Percentiles rank a stretch among this genome's conserved stretches.
Conservation (phyloP, 2,888 invertebrate species). For the Myopa testacea region DNA sequence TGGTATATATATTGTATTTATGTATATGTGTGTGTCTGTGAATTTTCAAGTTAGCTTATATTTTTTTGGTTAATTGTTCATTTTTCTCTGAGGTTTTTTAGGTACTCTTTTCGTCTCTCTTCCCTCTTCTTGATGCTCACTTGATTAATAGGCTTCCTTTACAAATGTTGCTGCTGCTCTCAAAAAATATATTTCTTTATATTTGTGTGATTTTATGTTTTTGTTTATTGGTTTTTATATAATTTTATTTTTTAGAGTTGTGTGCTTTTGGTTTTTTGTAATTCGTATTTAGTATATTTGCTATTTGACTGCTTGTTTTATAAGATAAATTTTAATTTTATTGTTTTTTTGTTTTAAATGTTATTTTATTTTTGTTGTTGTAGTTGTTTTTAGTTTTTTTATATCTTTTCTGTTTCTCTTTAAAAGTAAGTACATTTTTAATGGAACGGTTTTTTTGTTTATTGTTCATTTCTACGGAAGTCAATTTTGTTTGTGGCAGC, state of each 20-base stretch:
- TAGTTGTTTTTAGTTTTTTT: neutral
- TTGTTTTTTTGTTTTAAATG: neutral
- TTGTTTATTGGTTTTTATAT: constrained; percentile 1
- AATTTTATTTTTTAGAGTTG: constrained; percentile 6
- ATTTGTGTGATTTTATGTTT: constrained; percentile 19
- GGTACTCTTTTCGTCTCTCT: constrained; percentile 23
- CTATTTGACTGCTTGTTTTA: too few relatives aligned
- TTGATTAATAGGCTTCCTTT: neutral
- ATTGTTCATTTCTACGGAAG: constrained; percentile 44
- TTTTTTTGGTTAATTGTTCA: constrained; percentile 16
- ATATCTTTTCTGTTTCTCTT: constrained; percentile 6
- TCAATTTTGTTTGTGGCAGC: constrained; percentile 31
- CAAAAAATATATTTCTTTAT: constrained; percentile 33
- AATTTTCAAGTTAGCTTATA: neutral
- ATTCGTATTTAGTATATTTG: neutral
- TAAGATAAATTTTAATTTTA: neutral
- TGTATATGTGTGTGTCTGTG: constrained; percentile 10
- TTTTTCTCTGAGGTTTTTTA: constrained; percentile 30
- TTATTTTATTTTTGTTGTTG: too few relatives aligned
- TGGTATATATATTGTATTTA: neutral
- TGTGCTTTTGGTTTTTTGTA: neutral
- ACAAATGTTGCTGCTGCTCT: constrained; percentile 40
- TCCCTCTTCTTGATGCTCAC: neutral
- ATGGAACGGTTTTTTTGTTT: constrained; percentile 46
- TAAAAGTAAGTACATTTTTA: constrained; percentile 11